Conservation (phyloP, 2,888 invertebrate species). For the Epirrhoe tristata region DNA sequence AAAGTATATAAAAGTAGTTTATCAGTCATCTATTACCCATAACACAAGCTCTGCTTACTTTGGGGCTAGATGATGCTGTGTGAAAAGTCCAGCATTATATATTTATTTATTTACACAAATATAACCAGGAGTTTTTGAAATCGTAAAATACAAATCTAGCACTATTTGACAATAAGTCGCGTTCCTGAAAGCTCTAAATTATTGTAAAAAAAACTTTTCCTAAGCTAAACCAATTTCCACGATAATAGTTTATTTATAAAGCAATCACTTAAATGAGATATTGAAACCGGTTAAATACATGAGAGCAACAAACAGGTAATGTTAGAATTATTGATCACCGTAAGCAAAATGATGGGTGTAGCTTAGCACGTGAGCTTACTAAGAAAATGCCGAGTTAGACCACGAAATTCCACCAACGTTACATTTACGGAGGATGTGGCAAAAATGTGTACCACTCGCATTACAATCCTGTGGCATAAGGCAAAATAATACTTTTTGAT, state of each 20-base stretch:
- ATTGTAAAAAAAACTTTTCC: neutral
- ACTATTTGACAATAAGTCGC: neutral
- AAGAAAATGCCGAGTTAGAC: slow-evolving; percentile 51
- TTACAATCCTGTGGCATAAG: slow-evolving; percentile 1
- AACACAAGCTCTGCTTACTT: no score
- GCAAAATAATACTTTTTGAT: slow-evolving; percentile 1
- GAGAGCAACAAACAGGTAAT: slow-evolving; percentile 38
- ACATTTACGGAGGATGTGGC: slow-evolving; percentile 11
- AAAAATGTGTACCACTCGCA: neutral
- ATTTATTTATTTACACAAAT: no score
- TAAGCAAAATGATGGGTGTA: slow-evolving; percentile 68
- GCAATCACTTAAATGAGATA: slow-evolving; percentile 25
- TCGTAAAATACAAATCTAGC: no score
- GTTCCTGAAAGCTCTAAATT: neutral
- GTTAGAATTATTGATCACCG: slow-evolving; percentile 66
- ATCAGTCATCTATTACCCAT: no score
- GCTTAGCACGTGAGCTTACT: slow-evolving; percentile 68
- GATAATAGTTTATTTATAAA: slow-evolving; percentile 15
- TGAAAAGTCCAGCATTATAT: no score
- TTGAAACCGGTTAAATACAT: slow-evolving; percentile 28
- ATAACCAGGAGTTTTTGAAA: no score
- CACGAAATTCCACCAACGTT: slow-evolving; percentile 27
- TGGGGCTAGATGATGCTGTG: no score
- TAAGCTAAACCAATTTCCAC: slow-evolving; percentile 7
- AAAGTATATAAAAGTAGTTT: no score